Evolutionary conservation across 2,797 vertebrate genomes (phyloP), one percentile per base, ranked within the genome.

Genomic region (Microcaecilia unicolor): DNA sequence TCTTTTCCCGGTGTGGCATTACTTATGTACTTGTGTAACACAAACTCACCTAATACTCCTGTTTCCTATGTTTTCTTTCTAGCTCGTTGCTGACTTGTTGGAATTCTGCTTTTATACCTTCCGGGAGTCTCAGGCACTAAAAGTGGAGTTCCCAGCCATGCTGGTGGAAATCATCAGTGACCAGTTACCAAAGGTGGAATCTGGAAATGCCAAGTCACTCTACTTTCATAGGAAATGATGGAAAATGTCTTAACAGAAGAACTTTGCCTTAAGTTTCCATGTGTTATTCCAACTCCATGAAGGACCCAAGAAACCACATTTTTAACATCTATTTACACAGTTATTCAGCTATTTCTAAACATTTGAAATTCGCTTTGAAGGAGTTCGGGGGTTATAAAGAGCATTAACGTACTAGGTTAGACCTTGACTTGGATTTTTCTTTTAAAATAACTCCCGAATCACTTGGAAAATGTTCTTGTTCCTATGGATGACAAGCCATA

Each of bases 21-120:
- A n/a, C n/a, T n/a, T n/a, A n/a, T n/a, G n/a, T n/a, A n/a, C n/a
- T n/a, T n/a, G n/a, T n/a, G n/a, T n/a, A n/a, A n/a, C n/a, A n/a
- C n/a, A n/a, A n/a, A n/a, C n/a, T n/a, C n/a, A n/a, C n/a, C n/a
- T n/a, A n/a, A n/a, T n/a, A 25, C 30, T 18, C 31, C 8, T 3
- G 9, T 48, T 36, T 35, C 34, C 31, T 15, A 20, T 44, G 58
- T 55, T 46, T 61, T 5, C 36, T 15, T 71, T 73, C 26, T 78
- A 96, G 96, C 84, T 99, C 63, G 96, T 96, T 70, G 89, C 80
- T 26, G 93, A 92, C 77, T 76, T 98, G 58, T 40, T 98, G 78
- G 93, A 98, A 69, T 98, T 99, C 74, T 99, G 95, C 72, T 98
- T 99, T 84, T 97, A 97, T 67, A 99, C 96, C 62, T 99, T 98